A percentile compares a stretch with the other conserved stretches of the same genome.
Evolutionary conservation across 2,888 invertebrate genomes (phyloP).

Genomic region (Chaetogeoica ovagalla): DNA sequence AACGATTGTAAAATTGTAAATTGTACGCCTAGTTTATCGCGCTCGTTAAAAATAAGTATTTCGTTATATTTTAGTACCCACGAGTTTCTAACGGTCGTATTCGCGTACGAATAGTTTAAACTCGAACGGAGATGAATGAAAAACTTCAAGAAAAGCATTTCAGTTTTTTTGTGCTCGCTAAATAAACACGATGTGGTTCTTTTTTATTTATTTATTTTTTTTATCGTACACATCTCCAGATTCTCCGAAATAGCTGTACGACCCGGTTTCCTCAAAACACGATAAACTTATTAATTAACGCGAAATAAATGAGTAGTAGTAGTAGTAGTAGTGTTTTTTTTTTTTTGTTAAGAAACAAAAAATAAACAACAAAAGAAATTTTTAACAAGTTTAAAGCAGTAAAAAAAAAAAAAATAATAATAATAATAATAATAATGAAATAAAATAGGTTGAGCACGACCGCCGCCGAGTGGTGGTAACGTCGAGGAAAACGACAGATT

Average conservation of each 20-base stretch:
- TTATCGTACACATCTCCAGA: not conserved
- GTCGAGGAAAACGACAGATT: not conserved
- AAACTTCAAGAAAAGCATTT: slow-evolving; percentile 25
- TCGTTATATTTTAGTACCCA: not conserved
- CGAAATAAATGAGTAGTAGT: slow-evolving; percentile 19
- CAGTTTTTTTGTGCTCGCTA: not conserved
- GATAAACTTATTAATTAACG: slow-evolving; percentile 34
- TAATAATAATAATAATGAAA: no score
- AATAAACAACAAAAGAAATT: slow-evolving; percentile 26
- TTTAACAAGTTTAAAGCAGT: slow-evolving; percentile 23
- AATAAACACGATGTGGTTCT: slow-evolving; percentile 13
- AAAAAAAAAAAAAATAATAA: not conserved
- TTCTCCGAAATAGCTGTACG: not conserved
- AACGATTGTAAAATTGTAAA: slow-evolving; percentile 6
- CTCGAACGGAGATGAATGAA: slow-evolving; percentile 6
- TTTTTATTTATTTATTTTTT: not conserved
- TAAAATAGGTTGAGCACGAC: not conserved
- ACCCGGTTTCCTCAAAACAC: slow-evolving; percentile 13
- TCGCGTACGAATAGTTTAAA: slow-evolving; percentile 21
- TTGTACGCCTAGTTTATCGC: not conserved
- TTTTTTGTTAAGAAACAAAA: not conserved
- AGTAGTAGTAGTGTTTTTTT: no score
- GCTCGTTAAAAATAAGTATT: slow-evolving; percentile 26
- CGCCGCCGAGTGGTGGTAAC: not conserved
- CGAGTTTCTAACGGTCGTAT: not conserved